A percentile compares a stretch with the other conserved stretches of the same genome.
Conservation (phyloP, 2,797 vertebrate genomes). For the Myotis vivesi region DNA sequence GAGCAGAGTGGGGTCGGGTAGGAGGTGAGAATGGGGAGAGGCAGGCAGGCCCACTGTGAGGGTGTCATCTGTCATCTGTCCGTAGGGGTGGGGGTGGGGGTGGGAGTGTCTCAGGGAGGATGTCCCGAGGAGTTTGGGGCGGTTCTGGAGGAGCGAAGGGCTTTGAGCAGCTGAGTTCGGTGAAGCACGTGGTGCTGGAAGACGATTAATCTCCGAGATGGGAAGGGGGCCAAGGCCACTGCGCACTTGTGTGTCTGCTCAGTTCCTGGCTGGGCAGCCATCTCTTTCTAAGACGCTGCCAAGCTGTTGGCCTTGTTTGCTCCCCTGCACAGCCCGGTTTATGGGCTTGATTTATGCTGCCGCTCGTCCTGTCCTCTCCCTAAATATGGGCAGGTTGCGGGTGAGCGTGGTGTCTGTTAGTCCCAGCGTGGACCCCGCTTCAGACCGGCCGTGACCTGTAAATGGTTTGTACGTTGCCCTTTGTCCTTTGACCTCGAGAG, state of each 20-base stretch:
- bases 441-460: background rate
- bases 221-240: background rate
- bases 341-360: background rate
- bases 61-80: background rate
- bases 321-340: background rate
- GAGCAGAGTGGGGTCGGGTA: background rate
- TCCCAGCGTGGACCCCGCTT: background rate
- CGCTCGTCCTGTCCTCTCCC: background rate
- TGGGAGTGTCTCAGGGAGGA: background rate
- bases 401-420: accelerated
- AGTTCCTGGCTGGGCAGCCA: background rate
- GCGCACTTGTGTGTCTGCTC: background rate
- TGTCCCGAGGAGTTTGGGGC: background rate
- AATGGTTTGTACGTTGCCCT: background rate
- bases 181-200: accelerated
- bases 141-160: background rate
- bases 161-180: background rate
- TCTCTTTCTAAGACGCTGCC: background rate
- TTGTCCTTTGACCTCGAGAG: background rate
- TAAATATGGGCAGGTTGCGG: background rate
- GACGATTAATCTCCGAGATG: background rate
- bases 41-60: background rate
- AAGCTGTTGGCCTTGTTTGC: background rate
- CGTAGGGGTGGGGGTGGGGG: too few species aligned
- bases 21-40: background rate